A percentile compares a stretch with the other conserved stretches of the same genome.
These are phyloP conservation scores for Thereva unica DNA, from an alignment of 2,888 invertebrate genomes.

Conservation along the genomic window DNA sequence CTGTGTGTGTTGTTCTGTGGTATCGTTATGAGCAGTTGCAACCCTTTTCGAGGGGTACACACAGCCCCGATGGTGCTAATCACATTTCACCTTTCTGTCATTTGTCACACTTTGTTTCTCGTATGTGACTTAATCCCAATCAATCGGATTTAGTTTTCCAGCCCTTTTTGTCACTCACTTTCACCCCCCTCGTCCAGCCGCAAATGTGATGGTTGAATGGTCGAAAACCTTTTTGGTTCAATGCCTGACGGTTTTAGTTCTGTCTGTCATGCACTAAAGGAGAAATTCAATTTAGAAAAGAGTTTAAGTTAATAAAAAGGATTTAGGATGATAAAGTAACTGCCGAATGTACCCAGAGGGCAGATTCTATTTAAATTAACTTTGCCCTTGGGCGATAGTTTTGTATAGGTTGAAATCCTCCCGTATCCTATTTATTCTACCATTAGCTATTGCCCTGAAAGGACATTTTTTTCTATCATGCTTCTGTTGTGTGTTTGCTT, in stretches of 20 bases:
- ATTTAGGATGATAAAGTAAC: too few species aligned
- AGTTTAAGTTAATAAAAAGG: too few species aligned
- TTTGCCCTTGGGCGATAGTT: too few species aligned
- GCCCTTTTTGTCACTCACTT: slow-evolving; percentile 18
- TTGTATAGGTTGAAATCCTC: too few species aligned
- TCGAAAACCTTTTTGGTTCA: slow-evolving; percentile 12
- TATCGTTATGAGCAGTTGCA: slow-evolving; percentile 7
- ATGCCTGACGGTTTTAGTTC: not conserved
- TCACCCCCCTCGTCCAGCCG: slow-evolving; percentile 14
- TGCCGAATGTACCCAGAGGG: too few species aligned
- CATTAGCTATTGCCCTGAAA: too few species aligned
- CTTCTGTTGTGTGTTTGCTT: too few species aligned
- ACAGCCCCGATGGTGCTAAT: slow-evolving; percentile 2
- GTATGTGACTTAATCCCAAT: slow-evolving; percentile 26
- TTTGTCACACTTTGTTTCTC: slow-evolving; percentile 32
- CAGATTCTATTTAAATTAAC: too few species aligned
- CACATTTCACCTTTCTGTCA: slow-evolving; percentile 30
- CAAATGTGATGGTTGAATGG: slow-evolving; percentile 11
- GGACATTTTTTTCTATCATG: too few species aligned
- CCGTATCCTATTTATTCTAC: too few species aligned
- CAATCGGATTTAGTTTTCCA: slow-evolving; percentile 28
- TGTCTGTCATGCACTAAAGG: not conserved
- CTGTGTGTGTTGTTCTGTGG: not conserved
- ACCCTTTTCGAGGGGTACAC: slow-evolving; percentile 12
- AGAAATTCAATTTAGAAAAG: not conserved